Percentiles rank a stretch among this genome's conserved stretches.
phyloP scores from a whole-genome alignment of 92 coral and sea anemone genomes.

The Palythoa caribaeorum region DNA sequence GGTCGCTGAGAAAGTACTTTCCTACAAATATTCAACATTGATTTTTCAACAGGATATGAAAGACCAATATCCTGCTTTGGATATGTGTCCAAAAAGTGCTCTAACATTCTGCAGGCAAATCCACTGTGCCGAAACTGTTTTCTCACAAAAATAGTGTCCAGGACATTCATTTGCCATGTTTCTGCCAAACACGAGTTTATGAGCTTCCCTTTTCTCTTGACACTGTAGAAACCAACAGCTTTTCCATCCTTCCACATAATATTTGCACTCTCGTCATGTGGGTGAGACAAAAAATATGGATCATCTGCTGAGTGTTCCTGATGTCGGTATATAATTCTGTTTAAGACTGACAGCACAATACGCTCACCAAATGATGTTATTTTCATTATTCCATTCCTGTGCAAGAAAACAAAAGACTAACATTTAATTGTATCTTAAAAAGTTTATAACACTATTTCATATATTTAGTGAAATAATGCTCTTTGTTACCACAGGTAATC shows the following conservation, averaged over 20 bases:
- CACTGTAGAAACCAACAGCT: conserved; percentile 65
- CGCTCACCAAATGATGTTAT: conserved; percentile 66
- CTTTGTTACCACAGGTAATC: no score
- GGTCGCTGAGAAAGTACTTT: conserved; percentile 45
- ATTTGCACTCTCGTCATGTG: conserved; percentile 54
- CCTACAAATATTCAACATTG: conserved; percentile 48
- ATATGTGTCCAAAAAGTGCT: conserved; percentile 49
- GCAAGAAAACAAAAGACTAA: neutral
- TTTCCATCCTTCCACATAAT: conserved; percentile 63
- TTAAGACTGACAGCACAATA: conserved; percentile 54
- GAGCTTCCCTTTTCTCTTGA: conserved; percentile 63
- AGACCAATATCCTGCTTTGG: conserved; percentile 66
- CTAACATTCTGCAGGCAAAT: conserved; percentile 54
- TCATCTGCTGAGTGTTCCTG: conserved; percentile 52
- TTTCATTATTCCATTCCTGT: conserved; percentile 55
- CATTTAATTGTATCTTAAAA: no score
- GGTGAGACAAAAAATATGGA: conserved; percentile 46
- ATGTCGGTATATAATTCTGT: conserved; percentile 52
- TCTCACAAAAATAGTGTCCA: conserved; percentile 69
- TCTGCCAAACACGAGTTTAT: conserved; percentile 39
- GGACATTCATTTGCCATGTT: conserved; percentile 56
- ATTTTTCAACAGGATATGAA: conserved; percentile 46
- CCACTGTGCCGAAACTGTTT: conserved; percentile 46
- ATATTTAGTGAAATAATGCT: no score
- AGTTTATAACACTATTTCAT: no score